Evolutionary conservation across 2,113 vertebrate genomes (phyloP), one percentile per base, ranked within the genome.

Genomic region (Prochilodus magdalenae): DNA sequence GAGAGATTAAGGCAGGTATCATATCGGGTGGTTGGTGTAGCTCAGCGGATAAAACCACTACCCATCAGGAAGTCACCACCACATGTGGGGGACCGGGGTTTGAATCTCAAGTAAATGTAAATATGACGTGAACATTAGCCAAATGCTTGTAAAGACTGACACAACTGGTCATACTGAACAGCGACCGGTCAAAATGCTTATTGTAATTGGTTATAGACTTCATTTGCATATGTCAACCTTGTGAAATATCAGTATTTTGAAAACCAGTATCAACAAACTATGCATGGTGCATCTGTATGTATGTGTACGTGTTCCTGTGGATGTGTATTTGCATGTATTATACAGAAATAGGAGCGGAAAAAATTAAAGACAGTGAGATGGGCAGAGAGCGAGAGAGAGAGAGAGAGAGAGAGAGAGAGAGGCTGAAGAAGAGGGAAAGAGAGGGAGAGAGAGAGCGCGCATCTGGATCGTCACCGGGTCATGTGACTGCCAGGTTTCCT

Each of bases 401-500:
- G 55, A 59, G 55, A 24, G 55, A 67, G 60, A 15, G 60, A 40
- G 47, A 15, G 72, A 73, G 70, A 72, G 81, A 75, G 78, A 66
- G 75, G 8, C 5, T 8, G 40, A 49, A 62, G 4, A 71, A 59
- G 66, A 22, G 13, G 26, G 70, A 67, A 51, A 69, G 72, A 59
- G 53, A 60, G 29, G 57, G 55, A 36, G 59, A 22, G 70, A 53
- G 59, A 24, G 14, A 75, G 85, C 53, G 81, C 57, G 84, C 63
- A 84, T 83, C 81, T 86, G 86, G 79, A 73, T 88, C 90, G 91
- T 90, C 89, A 92, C 89, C 20, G 79, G 74, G 71, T 93, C 93
- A 94, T 72, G 92, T 94, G 95, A 91, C 84, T 20, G 71, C 80
- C 33, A 91, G 89, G 95, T 97, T 95, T 94, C 95, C 96, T 91